Conservation (phyloP, 2,888 invertebrate genomes). For the Eupeodes luniger region DNA sequence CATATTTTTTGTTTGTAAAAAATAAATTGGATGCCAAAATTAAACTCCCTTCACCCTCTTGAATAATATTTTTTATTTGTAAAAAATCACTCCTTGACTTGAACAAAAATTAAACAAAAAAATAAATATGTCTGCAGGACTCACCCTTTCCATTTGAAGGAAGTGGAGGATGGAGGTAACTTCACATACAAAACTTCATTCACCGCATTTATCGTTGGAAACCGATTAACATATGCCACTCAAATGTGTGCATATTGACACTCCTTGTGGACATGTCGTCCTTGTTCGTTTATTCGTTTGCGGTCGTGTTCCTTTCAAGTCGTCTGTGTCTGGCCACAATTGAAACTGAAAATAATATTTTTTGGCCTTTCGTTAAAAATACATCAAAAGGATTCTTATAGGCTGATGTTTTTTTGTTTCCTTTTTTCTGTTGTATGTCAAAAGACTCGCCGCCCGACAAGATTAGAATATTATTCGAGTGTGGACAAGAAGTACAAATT, state of each 20-base stretch:
- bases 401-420: constrained; percentile 6
- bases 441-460: constrained; percentile 42
- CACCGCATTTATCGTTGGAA: constrained; percentile 58
- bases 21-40: constrained; percentile 49
- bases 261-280: constrained; percentile 65
- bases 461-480: constrained; percentile 53
- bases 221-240: constrained; percentile 72
- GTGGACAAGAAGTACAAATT: constrained; percentile 57
- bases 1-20: neutral
- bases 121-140: constrained; percentile 36
- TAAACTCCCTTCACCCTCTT: constrained; percentile 35
- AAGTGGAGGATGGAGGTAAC: neutral
- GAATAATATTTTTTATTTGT: constrained; percentile 19
- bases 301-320: constrained; percentile 66
- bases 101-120: neutral
- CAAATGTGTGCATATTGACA: constrained; percentile 71
- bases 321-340: constrained; percentile 65
- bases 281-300: constrained; percentile 27
- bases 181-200: constrained; percentile 31
- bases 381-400: constrained; percentile 64
- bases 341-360: constrained; percentile 64
- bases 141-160: constrained; percentile 20
- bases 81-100: constrained; percentile 23
- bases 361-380: constrained; percentile 73
- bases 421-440: constrained; percentile 17